A percentile compares a stretch with the other conserved stretches of the same genome.
phyloP scores from a whole-genome alignment of 2,888 invertebrate genomes.

The Polia nebulosa region DNA sequence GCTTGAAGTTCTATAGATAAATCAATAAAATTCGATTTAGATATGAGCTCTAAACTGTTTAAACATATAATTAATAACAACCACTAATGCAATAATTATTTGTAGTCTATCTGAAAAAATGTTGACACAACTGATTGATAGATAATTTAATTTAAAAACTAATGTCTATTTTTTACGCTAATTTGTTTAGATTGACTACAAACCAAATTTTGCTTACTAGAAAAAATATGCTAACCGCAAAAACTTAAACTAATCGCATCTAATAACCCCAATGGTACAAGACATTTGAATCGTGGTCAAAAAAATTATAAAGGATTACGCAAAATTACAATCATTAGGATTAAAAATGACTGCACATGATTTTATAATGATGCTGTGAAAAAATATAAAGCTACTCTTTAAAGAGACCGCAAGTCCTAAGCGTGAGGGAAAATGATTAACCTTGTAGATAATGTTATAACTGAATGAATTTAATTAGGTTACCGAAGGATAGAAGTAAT shows the following conservation, averaged over 20 bases:
- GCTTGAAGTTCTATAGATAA: background rate
- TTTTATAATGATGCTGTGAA: constrained; percentile 21
- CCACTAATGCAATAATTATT: background rate
- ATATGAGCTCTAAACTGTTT: background rate
- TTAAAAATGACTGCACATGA: constrained; percentile 19
- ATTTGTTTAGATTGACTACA: constrained; percentile 9
- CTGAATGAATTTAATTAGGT: constrained; percentile 12
- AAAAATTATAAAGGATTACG: constrained; percentile 24
- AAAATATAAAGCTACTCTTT: constrained; percentile 32
- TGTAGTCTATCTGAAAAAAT: background rate
- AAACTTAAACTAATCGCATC: constrained; percentile 40
- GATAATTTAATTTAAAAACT: constrained; percentile 3
- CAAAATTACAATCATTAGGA: constrained; percentile 40
- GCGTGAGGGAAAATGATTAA: constrained; percentile 50
- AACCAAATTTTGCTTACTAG: background rate
- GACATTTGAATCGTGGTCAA: constrained; percentile 23
- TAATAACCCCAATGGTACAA: constrained; percentile 30
- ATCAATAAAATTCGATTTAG: background rate
- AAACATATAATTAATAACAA: background rate
- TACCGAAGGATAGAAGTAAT: background rate
- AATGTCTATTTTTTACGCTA: constrained; percentile 30
- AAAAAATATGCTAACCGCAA: constrained; percentile 41
- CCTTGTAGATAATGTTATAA: constrained; percentile 59
- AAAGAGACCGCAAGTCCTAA: constrained; percentile 35
- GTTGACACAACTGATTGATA: constrained; percentile 25